Percentiles rank a stretch among this genome's conserved stretches.
Conservation (phyloP, 2,113 vertebrate species). For the Osmerus eperlanus region DNA sequence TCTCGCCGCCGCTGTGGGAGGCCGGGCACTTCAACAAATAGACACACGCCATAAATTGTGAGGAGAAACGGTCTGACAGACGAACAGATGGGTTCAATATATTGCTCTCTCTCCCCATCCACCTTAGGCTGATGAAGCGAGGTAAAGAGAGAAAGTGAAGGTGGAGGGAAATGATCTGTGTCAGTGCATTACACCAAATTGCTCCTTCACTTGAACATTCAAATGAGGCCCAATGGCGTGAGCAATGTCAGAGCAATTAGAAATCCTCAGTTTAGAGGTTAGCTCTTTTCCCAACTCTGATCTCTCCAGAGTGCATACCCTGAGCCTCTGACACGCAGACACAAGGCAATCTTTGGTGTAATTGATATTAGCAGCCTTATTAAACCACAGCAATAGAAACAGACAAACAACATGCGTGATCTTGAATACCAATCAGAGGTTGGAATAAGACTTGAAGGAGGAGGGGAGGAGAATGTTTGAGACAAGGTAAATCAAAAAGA, state of each 20-base stretch:
- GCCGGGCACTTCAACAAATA: constrained; percentile 61
- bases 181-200: constrained; percentile 69
- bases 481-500: constrained; percentile 18
- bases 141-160: constrained; percentile 50
- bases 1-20: constrained; percentile 42
- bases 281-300: constrained; percentile 44
- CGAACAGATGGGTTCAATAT: constrained; percentile 70
- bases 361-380: constrained; percentile 57
- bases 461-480: constrained; percentile 18
- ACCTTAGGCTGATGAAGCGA: constrained; percentile 59
- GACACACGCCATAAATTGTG: constrained; percentile 63
- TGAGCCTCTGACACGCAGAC: constrained; percentile 27
- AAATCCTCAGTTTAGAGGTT: constrained; percentile 57
- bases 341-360: constrained; percentile 49
- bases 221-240: constrained; percentile 65
- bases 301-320: constrained; percentile 34
- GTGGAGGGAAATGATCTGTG: constrained; percentile 68
- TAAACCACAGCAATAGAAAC: constrained; percentile 53
- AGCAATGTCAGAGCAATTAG: constrained; percentile 68
- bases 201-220: constrained; percentile 68
- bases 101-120: constrained; percentile 62
- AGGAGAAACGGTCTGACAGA: constrained; percentile 69
- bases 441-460: background rate
- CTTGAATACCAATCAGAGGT: constrained; percentile 40
- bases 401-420: constrained; percentile 47